Evolutionary conservation across 1,140 invertebrate species (phyloP).

Genomic region (Adoxophyes honmai): DNA sequence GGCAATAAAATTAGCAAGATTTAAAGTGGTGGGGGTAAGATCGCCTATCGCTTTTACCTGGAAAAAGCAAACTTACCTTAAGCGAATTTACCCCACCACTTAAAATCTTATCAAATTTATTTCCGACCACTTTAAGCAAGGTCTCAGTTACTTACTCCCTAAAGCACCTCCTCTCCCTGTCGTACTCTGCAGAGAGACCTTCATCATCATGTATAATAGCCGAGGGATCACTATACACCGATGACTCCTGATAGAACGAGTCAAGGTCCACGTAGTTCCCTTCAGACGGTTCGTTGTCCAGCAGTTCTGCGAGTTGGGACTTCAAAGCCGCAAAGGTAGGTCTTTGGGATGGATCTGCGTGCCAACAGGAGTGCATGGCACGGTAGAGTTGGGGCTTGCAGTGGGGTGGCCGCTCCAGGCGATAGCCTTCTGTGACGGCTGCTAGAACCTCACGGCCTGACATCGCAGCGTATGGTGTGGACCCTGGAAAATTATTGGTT

Average conservation of each 20-base stretch:
- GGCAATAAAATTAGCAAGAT: too few relatives aligned
- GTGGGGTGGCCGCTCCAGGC: conserved; percentile 86
- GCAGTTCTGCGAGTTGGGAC: conserved; percentile 81
- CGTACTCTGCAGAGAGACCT: conserved; percentile 68
- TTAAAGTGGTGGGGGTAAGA: too few relatives aligned
- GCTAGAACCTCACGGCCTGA: conserved; percentile 87
- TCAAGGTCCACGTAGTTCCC: conserved; percentile 88
- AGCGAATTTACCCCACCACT: too few relatives aligned
- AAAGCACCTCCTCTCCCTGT: conserved; percentile 59
- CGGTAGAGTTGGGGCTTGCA: conserved; percentile 86
- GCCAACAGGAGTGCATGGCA: conserved; percentile 87
- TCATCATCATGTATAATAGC: conserved; percentile 73
- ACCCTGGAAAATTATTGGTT: conserved; percentile 81
- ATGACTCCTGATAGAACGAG: conserved; percentile 85
- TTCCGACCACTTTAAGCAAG: too few relatives aligned
- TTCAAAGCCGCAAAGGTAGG: conserved; percentile 85
- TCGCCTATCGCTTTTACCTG: too few relatives aligned
- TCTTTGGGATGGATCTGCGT: conserved; percentile 84
- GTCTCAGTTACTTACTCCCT: conserved; percentile 60
- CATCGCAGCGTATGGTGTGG: conserved; percentile 89
- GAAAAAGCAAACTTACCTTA: too few relatives aligned
- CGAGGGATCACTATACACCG: conserved; percentile 77
- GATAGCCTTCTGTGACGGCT: conserved; percentile 85
- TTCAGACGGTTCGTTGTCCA: conserved; percentile 83
- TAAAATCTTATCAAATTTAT: too few relatives aligned